Percentiles rank a stretch among this genome's conserved stretches.
Conservation (phyloP, 2,797 vertebrate genomes). For the Lerista edwardsae region DNA sequence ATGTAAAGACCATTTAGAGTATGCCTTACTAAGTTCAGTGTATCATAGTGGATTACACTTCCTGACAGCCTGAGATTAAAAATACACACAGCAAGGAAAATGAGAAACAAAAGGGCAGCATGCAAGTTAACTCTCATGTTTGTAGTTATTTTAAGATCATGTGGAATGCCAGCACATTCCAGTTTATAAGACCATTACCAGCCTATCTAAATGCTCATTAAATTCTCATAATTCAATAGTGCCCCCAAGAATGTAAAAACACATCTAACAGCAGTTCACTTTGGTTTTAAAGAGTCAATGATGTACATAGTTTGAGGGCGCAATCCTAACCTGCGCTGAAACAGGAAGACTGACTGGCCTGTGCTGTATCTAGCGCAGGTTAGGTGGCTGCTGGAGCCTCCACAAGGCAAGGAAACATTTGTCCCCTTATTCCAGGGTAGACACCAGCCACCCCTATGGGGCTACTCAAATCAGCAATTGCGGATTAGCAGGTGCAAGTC, state of each 20-base stretch:
- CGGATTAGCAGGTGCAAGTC: too few relatives aligned
- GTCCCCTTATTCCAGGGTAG: too few relatives aligned
- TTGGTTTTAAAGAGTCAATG: neutral
- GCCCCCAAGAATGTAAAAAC: neutral
- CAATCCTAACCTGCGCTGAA: too few relatives aligned
- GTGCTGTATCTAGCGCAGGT: too few relatives aligned
- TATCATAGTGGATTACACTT: constrained; percentile 11
- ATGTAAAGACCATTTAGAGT: neutral
- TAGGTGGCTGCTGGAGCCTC: too few relatives aligned
- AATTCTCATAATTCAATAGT: neutral
- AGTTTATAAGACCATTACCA: neutral
- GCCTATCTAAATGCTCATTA: fast-evolving
- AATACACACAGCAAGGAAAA: neutral
- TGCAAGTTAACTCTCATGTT: neutral
- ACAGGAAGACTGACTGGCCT: too few relatives aligned
- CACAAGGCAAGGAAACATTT: too few relatives aligned
- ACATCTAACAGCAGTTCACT: neutral
- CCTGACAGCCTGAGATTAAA: neutral
- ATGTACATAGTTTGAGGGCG: neutral
- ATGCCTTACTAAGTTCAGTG: neutral
- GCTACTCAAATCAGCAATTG: too few relatives aligned
- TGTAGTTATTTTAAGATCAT: constrained; percentile 6
- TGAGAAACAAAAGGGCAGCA: neutral
- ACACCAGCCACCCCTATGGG: too few relatives aligned
- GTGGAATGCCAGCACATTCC: neutral